These are phyloP conservation scores for Phycodurus eques DNA, from an alignment of 2,113 vertebrate genomes.

Conservation along the genomic window DNA sequence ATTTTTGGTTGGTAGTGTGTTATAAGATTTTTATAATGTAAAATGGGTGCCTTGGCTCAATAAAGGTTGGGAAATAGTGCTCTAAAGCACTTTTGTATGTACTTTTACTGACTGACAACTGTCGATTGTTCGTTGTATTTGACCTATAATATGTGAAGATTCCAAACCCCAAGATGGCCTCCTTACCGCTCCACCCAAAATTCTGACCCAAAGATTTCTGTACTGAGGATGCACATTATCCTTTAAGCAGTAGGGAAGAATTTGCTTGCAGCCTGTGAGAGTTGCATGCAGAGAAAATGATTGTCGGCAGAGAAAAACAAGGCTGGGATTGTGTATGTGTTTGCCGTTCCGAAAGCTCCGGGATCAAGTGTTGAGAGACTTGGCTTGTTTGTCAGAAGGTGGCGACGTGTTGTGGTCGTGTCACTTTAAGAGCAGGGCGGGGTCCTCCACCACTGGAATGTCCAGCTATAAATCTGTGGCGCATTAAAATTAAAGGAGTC, in stretches of 20 bases:
- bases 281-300: neutral
- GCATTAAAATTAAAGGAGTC: constrained; percentile 84
- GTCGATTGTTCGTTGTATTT: neutral
- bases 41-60: too few relatives aligned
- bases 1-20: too few relatives aligned
- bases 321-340: neutral
- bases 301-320: neutral
- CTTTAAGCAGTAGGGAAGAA: neutral
- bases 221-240: neutral
- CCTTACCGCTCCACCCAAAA: neutral
- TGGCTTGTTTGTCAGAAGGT: constrained; percentile 65
- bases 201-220: too few relatives aligned
- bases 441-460: constrained; percentile 73
- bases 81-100: too few relatives aligned
- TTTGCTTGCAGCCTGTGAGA: neutral
- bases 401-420: constrained; percentile 57
- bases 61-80: too few relatives aligned
- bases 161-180: neutral
- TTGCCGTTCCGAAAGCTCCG: neutral
- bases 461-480: constrained; percentile 81
- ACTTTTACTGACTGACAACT: too few relatives aligned
- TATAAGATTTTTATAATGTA: too few relatives aligned
- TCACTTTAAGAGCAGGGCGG: constrained; percentile 76
- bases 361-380: constrained; percentile 39
- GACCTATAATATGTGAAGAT: neutral